Conservation (phyloP, 2,113 vertebrate genomes). For the Kryptolebias marmoratus region DNA sequence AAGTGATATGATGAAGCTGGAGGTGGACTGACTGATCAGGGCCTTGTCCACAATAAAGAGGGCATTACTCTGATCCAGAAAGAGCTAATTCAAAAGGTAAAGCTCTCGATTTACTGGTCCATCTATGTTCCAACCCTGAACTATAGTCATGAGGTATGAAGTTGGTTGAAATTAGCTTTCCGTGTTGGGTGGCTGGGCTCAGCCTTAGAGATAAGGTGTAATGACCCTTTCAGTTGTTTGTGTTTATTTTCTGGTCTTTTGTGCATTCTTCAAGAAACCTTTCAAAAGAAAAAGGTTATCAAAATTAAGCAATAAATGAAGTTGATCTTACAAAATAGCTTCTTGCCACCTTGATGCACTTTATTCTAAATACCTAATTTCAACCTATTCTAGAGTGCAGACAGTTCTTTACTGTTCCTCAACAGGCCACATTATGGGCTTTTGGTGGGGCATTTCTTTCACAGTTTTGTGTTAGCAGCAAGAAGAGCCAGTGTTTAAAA, state of each 20-base stretch:
- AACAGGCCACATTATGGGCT: background rate
- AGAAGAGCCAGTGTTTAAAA: background rate
- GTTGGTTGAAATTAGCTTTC: no score
- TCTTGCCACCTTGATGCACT: conserved; percentile 1
- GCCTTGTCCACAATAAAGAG: no score
- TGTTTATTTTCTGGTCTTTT: background rate
- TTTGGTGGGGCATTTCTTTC: background rate
- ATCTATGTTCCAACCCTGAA: no score
- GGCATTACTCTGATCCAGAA: no score
- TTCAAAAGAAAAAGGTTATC: background rate
- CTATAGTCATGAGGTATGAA: no score
- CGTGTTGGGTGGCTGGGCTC: no score
- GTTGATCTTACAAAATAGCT: conserved; percentile 16
- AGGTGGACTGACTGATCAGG: no score
- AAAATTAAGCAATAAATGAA: background rate
- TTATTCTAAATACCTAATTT: background rate
- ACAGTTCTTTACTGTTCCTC: conserved; percentile 15
- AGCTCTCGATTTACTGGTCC: no score
- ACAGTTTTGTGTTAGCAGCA: background rate
- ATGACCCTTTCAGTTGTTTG: background rate
- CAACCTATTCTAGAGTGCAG: conserved; percentile 4
- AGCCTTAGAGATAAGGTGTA: background rate
- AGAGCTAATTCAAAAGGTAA: no score
- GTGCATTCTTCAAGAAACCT: conserved; percentile 1
- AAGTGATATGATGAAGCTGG: no score